A percentile compares a stretch with the other conserved stretches of the same genome.
Evolutionary conservation across 2,888 invertebrate species (phyloP).

Genomic region (Bugulina stolonifera): DNA sequence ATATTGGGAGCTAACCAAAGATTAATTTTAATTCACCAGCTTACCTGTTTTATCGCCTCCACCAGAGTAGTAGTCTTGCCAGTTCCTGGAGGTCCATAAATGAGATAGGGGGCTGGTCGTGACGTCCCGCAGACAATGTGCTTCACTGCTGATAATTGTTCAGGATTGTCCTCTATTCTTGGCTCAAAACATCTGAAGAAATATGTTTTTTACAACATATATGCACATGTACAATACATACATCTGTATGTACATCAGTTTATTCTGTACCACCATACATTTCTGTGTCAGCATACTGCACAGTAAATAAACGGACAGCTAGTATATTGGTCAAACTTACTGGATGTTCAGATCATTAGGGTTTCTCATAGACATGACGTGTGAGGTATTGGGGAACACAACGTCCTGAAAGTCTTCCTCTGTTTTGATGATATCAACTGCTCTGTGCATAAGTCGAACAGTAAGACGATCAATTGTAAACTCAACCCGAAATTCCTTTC

Average conservation of each 20-base stretch:
- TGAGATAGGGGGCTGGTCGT: conserved; percentile 43
- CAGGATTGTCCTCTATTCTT: conserved; percentile 34
- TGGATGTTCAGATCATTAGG: background rate
- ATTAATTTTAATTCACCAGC: no score
- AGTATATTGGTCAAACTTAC: no score
- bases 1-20: no score
- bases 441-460: conserved; percentile 38
- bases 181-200: conserved; percentile 37
- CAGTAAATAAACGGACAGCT: no score
- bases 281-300: no score
- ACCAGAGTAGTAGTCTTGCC: conserved; percentile 48
- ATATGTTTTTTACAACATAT: no score
- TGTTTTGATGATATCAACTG: conserved; percentile 36
- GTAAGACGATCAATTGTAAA: conserved; percentile 42
- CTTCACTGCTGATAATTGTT: conserved; percentile 38
- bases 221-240: no score
- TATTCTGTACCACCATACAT: no score
- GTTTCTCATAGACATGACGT: background rate
- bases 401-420: conserved; percentile 31
- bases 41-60: conserved; percentile 49
- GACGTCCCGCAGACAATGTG: conserved; percentile 42
- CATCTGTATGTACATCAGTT: conserved; percentile 37
- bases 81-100: conserved; percentile 49
- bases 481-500: conserved; percentile 30
- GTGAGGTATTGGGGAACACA: conserved; percentile 35